These are phyloP conservation scores for Schizotus pectinicornis DNA, from an alignment of 2,888 invertebrate species.

Conservation along the genomic window DNA sequence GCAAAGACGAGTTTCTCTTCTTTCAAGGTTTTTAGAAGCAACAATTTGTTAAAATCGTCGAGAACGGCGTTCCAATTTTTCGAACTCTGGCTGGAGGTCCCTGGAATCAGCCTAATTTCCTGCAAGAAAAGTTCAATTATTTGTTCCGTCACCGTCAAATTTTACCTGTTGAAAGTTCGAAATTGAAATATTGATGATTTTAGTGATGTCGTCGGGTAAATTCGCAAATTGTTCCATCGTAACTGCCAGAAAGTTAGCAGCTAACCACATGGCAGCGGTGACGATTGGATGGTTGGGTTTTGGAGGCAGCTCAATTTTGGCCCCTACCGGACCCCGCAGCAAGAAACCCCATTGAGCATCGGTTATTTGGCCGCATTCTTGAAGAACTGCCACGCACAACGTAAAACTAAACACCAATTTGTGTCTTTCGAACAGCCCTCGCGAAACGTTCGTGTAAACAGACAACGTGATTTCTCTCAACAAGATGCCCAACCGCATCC, in stretches of 20 bases:
- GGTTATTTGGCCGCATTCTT: constrained; percentile 66
- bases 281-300: constrained; percentile 69
- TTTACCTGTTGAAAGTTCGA: constrained; percentile 68
- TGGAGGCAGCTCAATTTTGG: constrained; percentile 52
- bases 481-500: constrained; percentile 71
- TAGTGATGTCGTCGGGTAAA: constrained; percentile 62
- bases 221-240: constrained; percentile 64
- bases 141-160: neutral
- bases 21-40: constrained; percentile 76
- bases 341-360: constrained; percentile 78
- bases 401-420: constrained; percentile 89
- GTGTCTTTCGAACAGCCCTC: constrained; percentile 90
- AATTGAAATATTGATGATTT: constrained; percentile 64
- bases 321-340: constrained; percentile 73
- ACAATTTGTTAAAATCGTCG: constrained; percentile 78
- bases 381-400: constrained; percentile 77
- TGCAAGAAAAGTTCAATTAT: constrained; percentile 48
- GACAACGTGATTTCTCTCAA: constrained; percentile 79
- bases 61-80: constrained; percentile 69
- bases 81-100: constrained; percentile 27
- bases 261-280: constrained; percentile 73
- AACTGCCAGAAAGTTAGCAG: constrained; percentile 67
- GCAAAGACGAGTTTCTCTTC: constrained; percentile 85
- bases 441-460: constrained; percentile 85
- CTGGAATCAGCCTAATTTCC: constrained; percentile 65